Percentiles rank a stretch among this genome's conserved stretches.
These are phyloP conservation scores for Silurus glanis DNA, from an alignment of 2,113 vertebrate species.

Conservation along the genomic window DNA sequence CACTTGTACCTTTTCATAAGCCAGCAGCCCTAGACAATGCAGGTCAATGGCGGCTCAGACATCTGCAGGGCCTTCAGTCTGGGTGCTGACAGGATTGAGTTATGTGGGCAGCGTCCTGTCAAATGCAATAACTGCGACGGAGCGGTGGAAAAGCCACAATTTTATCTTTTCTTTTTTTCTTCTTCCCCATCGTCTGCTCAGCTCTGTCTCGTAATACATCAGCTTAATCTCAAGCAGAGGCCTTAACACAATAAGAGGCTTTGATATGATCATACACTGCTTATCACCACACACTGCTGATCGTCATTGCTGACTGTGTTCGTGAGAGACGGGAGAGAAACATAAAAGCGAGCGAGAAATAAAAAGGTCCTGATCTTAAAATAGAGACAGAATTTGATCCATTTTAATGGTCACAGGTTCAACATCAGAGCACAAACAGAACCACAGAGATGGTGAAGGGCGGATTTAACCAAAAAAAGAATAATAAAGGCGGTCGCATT, in stretches of 20 bases:
- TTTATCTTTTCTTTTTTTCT: conserved; percentile 33
- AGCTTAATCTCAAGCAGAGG: conserved; percentile 51
- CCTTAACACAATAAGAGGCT: conserved; percentile 49
- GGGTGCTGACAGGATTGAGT: conserved; percentile 66
- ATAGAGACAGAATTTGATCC: conserved; percentile 30
- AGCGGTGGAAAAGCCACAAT: conserved; percentile 52
- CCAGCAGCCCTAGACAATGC: conserved; percentile 17
- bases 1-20: conserved; percentile 48
- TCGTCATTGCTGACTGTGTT: background rate
- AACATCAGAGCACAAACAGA: conserved; percentile 15
- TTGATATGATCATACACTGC: conserved; percentile 51
- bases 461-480: background rate
- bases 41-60: conserved; percentile 56
- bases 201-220: conserved; percentile 50
- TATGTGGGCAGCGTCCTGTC: conserved; percentile 70
- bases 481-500: conserved; percentile 49
- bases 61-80: conserved; percentile 61
- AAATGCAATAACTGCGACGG: conserved; percentile 64
- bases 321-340: background rate
- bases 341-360: background rate
- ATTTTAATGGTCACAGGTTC: conserved; percentile 7
- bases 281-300: no score
- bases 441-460: background rate
- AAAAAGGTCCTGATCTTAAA: background rate
- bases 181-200: background rate